A percentile compares a stretch with the other conserved stretches of the same genome.
Conservation (phyloP, 2,888 invertebrate genomes). For the Calliphora vomitoria region DNA sequence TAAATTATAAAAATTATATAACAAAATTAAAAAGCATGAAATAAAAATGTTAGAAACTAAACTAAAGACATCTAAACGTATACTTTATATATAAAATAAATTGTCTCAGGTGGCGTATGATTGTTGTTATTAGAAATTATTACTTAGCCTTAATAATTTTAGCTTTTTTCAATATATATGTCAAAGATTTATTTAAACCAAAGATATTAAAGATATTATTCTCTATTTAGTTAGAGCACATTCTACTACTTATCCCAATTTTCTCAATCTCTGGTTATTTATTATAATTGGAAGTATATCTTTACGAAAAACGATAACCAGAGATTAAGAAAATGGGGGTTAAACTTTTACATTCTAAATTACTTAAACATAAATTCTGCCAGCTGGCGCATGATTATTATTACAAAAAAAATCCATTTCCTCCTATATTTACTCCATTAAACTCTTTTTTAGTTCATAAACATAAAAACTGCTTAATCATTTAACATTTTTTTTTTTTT, state of each 20-base stretch:
- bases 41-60: too few relatives aligned
- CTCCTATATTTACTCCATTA: background rate
- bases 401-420: background rate
- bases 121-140: background rate
- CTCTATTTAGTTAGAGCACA: background rate
- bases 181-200: background rate
- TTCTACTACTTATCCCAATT: too few relatives aligned
- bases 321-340: too few relatives aligned
- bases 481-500: background rate
- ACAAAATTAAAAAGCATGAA: too few relatives aligned
- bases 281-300: too few relatives aligned
- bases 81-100: background rate
- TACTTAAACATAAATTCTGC: background rate
- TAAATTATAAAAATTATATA: too few relatives aligned
- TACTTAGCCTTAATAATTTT: too few relatives aligned
- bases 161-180: too few relatives aligned
- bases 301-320: too few relatives aligned
- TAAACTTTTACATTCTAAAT: too few relatives aligned
- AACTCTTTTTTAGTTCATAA: constrained; percentile 7
- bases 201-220: background rate
- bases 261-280: too few relatives aligned
- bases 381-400: background rate
- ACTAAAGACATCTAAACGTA: background rate
- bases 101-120: background rate
- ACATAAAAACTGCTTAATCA: constrained; percentile 1